Conservation (phyloP, 1,140 invertebrate genomes). For the Drosophila sturtevanti region DNA sequence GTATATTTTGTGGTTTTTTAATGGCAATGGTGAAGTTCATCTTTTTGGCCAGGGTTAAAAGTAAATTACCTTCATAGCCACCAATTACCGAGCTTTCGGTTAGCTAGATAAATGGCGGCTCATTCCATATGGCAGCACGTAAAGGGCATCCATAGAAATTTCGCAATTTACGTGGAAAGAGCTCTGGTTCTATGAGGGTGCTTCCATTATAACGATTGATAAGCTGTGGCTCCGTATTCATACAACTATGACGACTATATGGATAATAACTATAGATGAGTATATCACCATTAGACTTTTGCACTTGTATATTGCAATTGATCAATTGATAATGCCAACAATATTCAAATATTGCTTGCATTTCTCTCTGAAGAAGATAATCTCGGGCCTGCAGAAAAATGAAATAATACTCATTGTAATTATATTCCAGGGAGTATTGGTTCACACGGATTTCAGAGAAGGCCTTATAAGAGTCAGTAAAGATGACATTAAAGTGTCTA, state of each 20-base stretch:
- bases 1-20: background rate
- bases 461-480: constrained; percentile 68
- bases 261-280: constrained; percentile 69
- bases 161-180: constrained; percentile 63
- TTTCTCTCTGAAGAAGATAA: constrained; percentile 44
- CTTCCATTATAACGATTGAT: constrained; percentile 69
- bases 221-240: constrained; percentile 38
- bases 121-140: constrained; percentile 48
- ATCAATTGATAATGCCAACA: constrained; percentile 70
- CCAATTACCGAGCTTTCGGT: constrained; percentile 5
- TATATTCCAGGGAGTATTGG: constrained; percentile 47
- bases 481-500: constrained; percentile 61
- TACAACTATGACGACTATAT: constrained; percentile 37
- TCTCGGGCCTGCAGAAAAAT: constrained; percentile 72
- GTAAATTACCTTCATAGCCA: constrained; percentile 58
- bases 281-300: constrained; percentile 62
- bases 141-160: constrained; percentile 64
- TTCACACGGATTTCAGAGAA: constrained; percentile 64
- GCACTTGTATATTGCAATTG: constrained; percentile 71
- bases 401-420: constrained; percentile 72
- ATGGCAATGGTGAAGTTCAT: constrained; percentile 52
- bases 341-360: constrained; percentile 65
- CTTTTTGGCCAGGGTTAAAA: constrained; percentile 45
- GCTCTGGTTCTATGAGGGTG: constrained; percentile 22
- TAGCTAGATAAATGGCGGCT: constrained; percentile 58